Evolutionary conservation across 2,797 vertebrate species (phyloP).

Genomic region (Petrocephalus schoutedeni): DNA sequence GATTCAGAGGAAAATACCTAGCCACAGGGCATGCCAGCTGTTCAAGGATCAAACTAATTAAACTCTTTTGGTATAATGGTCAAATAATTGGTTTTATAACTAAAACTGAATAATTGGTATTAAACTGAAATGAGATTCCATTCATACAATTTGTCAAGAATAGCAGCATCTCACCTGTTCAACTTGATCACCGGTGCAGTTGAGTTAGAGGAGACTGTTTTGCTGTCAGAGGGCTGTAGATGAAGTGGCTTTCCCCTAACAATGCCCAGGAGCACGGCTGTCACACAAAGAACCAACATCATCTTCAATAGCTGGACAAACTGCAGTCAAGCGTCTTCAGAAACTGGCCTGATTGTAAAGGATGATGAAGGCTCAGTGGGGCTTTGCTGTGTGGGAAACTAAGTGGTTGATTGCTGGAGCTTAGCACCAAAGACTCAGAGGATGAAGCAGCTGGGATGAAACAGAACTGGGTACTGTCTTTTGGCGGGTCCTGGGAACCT

Average conservation of each 20-base stretch:
- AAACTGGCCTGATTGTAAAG: neutral
- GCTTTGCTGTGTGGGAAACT: neutral
- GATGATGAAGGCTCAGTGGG: neutral
- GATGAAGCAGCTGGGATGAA: neutral
- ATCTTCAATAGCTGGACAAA: neutral
- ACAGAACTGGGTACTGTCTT: neutral
- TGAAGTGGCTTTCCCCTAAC: neutral
- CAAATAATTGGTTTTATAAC: neutral
- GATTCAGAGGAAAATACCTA: neutral
- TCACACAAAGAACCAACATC: neutral
- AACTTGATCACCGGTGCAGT: neutral
- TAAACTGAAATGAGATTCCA: neutral
- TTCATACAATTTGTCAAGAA: neutral
- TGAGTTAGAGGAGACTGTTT: neutral
- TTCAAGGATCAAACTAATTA: neutral
- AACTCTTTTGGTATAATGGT: neutral
- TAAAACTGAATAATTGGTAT: neutral
- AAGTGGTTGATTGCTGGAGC: neutral
- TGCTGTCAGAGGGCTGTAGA: neutral
- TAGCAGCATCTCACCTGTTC: slow-evolving; percentile 9
- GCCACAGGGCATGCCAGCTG: neutral
- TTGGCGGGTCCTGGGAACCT: slow-evolving; percentile 17
- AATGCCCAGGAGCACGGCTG: neutral
- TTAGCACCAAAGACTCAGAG: neutral
- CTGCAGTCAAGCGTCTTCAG: neutral